Evolutionary conservation across 2,113 vertebrate genomes (phyloP), one percentile per base, ranked within the genome.

Genomic region (Columba livia): DNA sequence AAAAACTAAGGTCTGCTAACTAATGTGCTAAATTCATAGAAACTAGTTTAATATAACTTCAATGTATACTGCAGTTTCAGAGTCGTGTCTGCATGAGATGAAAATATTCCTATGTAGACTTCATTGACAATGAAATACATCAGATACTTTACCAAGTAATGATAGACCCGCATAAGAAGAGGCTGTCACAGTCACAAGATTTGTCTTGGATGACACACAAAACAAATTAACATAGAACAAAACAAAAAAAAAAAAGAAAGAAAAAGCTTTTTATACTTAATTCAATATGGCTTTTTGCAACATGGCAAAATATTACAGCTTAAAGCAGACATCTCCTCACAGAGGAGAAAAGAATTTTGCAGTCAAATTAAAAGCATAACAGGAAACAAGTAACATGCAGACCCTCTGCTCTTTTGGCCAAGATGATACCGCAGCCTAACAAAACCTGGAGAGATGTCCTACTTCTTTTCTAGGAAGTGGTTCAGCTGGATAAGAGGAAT

Each of bases 221-320:
- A 98, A 97, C 94, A 97, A 95, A 97, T 93, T 93, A 96, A 98
- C 94, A 96, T 57, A 90, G 95, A 97, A 96, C 85, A 88, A 85
- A 94, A 97, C 92, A 93, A 79, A 21, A 36, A 23, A 13, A 28
- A 25, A 26, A 48, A 29, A 58, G 96, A 26, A 48, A 25, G 58
- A 96, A 97, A 94, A 97, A 97, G 97, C 94, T 98, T 94, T 97
- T 96, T 97, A 98, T 97, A 98, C 95, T 98, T 97, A 96, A 98
- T 97, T 98, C 97, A 97, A 97, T 99, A 99, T 99, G 99, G 99
- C 99, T 99, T 99, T 98, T 98, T 98, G 98, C 98, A 98, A 98
- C 97, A 98, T 98, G 98, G 97, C 98, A 98, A 98, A 98, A 97
- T 97, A 98, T 98, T 98, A 98, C 98, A 98, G 98, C 98, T 98